Conservation (phyloP, 2,113 vertebrate species). For the Xenus cinereus region DNA sequence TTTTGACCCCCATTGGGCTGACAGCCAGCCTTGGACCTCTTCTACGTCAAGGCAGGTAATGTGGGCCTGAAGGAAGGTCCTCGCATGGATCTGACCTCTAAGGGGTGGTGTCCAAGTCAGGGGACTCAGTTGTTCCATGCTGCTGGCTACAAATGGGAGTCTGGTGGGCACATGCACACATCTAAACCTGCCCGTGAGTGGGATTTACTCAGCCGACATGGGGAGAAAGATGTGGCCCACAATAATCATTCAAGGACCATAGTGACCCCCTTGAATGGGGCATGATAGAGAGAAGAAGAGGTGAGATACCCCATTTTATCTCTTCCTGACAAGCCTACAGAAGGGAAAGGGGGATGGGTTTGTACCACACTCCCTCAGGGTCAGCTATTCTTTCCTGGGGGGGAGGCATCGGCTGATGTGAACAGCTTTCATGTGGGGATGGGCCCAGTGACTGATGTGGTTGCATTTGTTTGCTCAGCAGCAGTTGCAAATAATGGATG, state of each 20-base stretch:
- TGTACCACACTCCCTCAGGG: background rate
- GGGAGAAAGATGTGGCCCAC: background rate
- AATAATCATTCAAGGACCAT: background rate
- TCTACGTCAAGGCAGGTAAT: accelerated
- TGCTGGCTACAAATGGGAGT: background rate
- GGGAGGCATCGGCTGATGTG: conserved; percentile 39
- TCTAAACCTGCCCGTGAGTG: accelerated
- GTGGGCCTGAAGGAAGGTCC: background rate
- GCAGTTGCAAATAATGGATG: conserved; percentile 78
- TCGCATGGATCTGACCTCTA: background rate
- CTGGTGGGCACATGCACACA: background rate
- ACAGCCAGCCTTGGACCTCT: background rate
- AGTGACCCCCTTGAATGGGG: background rate
- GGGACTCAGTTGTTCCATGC: background rate
- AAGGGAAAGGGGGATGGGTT: conserved; percentile 12
- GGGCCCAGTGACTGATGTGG: conserved; percentile 59
- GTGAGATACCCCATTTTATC: background rate
- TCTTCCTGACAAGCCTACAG: background rate
- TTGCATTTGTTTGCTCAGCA: conserved; percentile 78
- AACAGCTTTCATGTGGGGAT: conserved; percentile 60
- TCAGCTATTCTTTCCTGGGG: conserved; percentile 50
- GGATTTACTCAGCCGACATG: background rate
- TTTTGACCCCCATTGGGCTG: background rate
- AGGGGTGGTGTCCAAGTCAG: accelerated
- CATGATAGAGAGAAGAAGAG: background rate